Percentiles rank a stretch among this genome's conserved stretches.
Conservation (phyloP, 2,113 vertebrate genomes). For the Corythaeola cristata region DNA sequence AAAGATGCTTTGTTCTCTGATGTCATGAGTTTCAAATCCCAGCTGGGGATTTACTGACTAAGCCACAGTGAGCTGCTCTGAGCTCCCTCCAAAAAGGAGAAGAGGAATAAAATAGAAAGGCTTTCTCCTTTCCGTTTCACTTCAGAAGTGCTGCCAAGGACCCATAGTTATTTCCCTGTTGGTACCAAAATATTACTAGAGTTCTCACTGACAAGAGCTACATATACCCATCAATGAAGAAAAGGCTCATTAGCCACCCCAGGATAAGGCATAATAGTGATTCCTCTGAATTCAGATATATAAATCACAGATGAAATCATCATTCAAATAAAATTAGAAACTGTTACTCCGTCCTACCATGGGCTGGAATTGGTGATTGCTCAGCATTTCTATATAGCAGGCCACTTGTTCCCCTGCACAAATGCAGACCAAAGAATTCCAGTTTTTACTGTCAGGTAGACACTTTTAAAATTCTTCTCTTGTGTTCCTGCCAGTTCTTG, state of each 20-base stretch:
- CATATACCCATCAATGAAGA: background rate
- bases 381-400: background rate
- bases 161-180: background rate
- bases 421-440: background rate
- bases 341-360: background rate
- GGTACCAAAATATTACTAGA: background rate
- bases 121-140: slow-evolving; percentile 34
- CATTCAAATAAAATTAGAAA: background rate
- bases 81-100: slow-evolving; percentile 43
- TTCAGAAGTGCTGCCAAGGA: slow-evolving; percentile 1
- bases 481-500: background rate
- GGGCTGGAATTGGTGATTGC: background rate
- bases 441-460: background rate
- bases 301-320: background rate
- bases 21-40: slow-evolving; percentile 65
- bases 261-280: background rate
- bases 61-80: slow-evolving; percentile 57
- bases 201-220: background rate
- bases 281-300: background rate
- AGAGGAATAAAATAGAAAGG: slow-evolving; percentile 39
- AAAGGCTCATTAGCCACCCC: background rate
- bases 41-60: slow-evolving; percentile 72
- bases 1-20: slow-evolving; percentile 70
- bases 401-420: background rate
- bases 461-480: background rate